Evolutionary conservation across 2,888 invertebrate species (phyloP), one percentile per base, ranked within the genome.

Genomic region (Nephrotoma guestfalica): DNA sequence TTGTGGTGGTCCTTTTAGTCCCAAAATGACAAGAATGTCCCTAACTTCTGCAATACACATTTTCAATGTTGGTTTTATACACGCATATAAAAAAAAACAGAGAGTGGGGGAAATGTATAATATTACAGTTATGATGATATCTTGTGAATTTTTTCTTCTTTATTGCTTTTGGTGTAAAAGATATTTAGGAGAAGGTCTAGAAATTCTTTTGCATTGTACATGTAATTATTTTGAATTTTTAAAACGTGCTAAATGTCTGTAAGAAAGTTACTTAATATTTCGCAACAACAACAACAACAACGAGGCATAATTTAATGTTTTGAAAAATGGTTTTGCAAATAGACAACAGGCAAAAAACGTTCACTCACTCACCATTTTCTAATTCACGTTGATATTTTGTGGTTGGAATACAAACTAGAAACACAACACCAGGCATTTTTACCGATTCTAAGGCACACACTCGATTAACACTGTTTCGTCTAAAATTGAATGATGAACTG

Each of bases 351-450:
- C 30, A 30, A 30, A 30, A 30, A 30, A 30, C 2, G 30, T 30
- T 30, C 0, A 71, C 71, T 57, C 87, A 89, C 91, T 89, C 89
- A 91, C 91, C 91, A 89, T 90, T 90, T 88, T 90, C 88, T 88
- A 91, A 89, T 88, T 91, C 92, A 89, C 94, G 94, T 90, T 95
- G 95, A 89, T 93, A 94, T 89, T 93, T 94, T 87, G 94, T 93
- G 87, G 95, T 94, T 7, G 95, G 95, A 88, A 95, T 94, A 89
- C 94, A 94, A 87, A 95, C 93, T 87, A 95, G 90, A 89, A 95
- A 95, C 87, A 95, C 93, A 6, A 95, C 95, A 88, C 95, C 95
- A 86, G 93, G 93, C 94, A 94, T 94, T 88, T 89, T 89, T 42
- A 41, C 30, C 30, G 30, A 3, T 30, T 43, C 43, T 43, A 9